Percentiles rank a stretch among this genome's conserved stretches.
Conservation (phyloP, 1,140 invertebrate genomes). For the Oedothorax gibbosus region DNA sequence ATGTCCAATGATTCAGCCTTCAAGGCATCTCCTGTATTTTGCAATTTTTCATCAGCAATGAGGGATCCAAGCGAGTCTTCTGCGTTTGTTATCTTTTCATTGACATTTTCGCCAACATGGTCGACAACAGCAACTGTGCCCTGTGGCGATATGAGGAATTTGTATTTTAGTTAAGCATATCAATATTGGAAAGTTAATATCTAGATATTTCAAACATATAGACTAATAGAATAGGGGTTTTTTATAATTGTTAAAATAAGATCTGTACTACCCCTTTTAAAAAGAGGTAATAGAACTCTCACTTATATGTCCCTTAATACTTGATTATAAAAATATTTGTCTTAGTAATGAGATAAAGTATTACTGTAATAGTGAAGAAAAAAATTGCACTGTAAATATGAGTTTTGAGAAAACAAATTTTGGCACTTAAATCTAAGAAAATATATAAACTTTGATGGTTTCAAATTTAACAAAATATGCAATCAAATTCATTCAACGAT, state of each 20-base stretch:
- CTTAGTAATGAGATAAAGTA: too few species aligned
- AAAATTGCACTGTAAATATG: too few species aligned
- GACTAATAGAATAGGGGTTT: neutral
- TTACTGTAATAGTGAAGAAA: too few species aligned
- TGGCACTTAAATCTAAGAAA: too few species aligned
- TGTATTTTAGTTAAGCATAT: neutral
- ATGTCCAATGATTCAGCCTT: slow-evolving; percentile 12
- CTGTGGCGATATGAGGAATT: slow-evolving; percentile 23
- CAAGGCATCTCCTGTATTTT: slow-evolving; percentile 3
- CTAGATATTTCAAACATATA: neutral
- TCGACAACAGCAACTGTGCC: slow-evolving; percentile 76
- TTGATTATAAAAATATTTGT: too few species aligned
- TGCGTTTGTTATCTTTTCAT: slow-evolving; percentile 60
- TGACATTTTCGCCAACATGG: slow-evolving; percentile 71
- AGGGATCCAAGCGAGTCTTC: slow-evolving; percentile 47
- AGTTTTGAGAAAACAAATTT: too few species aligned
- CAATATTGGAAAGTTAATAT: neutral
- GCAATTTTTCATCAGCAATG: slow-evolving; percentile 39
- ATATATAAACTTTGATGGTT: too few species aligned
- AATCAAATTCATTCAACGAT: too few species aligned
- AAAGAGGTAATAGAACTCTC: too few species aligned
- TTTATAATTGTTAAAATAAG: neutral
- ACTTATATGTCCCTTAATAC: too few species aligned
- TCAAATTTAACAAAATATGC: too few species aligned
- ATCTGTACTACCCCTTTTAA: too few species aligned